Base-by-base conservation (phyloP, 2,888 invertebrate genomes). In the Pammene aurita region DNA sequence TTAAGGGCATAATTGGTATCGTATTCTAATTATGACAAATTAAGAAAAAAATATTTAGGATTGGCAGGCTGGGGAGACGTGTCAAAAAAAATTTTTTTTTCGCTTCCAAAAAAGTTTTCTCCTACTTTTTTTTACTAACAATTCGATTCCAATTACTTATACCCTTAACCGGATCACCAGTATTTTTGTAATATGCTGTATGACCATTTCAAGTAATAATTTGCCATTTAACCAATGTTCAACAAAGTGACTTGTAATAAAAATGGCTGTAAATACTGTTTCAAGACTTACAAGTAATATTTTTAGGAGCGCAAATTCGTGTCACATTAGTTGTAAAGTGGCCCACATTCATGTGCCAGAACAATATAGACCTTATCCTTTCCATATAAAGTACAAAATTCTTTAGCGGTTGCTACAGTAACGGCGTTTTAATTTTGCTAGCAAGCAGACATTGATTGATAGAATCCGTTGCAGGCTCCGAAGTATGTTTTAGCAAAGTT, bases 381-480 rank as follows among this genome's bases (percentile, higher is more conserved):
- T 34, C 52, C 55, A 13, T 55, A 5, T 73, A 76, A 71, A 68
- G 75, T 69, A 64, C 58, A 60, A 64, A 60, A 72, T 73, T 50
- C 56, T 38, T 70, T 38, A 18, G 14, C 50, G 13, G 48, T n/a
- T 0, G 35, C 50, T 46, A 46, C 64, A 55, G 65, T 62, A 66
- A 63, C 52, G 67, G 67, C 63, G 50, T 66, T 72, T 72, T 68
- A 41, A 65, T 48, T 60, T 48, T 62, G 41, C 60, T 9, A 63
- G 13, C 46, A 41, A 42, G 16, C 7, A 55, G 78, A 77, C 78
- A 68, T 71, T 77, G 78, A 78, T 75, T 72, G 74, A 78, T 78
- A 74, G 74, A 57, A 58, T n/a, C 35, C 67, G 54, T 63, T 55
- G 64, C 71, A 72, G 74, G 69, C 56, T 62, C 52, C 52, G 57